phyloP scores from a whole-genome alignment of 2,113 vertebrate species.

The Oryzias melastigma region DNA sequence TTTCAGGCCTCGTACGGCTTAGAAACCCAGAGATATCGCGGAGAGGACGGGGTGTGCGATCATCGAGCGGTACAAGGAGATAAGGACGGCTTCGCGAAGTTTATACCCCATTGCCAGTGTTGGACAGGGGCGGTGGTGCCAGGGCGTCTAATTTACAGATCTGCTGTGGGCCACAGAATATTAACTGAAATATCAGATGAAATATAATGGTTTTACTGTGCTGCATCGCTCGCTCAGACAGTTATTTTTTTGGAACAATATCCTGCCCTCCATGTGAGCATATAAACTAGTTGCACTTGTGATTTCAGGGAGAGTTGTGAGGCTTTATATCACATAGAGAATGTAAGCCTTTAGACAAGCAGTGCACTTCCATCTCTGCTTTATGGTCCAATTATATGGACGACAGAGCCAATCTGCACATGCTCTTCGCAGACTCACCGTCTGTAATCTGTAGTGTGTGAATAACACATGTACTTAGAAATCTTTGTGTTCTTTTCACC shows the following conservation, averaged over 20 bases:
- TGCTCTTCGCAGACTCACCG: neutral
- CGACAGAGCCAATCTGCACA: neutral
- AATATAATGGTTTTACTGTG: neutral
- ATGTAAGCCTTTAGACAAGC: conserved; percentile 16
- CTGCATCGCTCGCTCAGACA: neutral
- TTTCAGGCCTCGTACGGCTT: neutral
- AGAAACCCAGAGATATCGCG: neutral
- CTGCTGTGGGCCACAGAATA: neutral
- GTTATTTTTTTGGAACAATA: conserved; percentile 7
- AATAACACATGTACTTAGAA: neutral
- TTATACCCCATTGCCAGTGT: conserved; percentile 10
- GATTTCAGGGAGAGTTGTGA: conserved; percentile 5
- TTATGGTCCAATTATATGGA: conserved; percentile 22
- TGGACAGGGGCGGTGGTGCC: neutral
- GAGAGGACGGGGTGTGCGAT: neutral
- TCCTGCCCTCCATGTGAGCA: neutral
- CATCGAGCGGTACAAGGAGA: neutral
- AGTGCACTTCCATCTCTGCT: neutral
- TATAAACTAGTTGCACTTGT: conserved; percentile 14
- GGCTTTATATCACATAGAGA: conserved; percentile 9
- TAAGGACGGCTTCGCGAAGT: neutral
- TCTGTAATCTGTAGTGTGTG: neutral
- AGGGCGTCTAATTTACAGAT: conserved; percentile 17
- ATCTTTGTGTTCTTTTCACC: neutral
- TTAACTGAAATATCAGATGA: conserved; percentile 15